Evolutionary conservation across 2,888 invertebrate genomes (phyloP).

Genomic region (Beris morrisii): DNA sequence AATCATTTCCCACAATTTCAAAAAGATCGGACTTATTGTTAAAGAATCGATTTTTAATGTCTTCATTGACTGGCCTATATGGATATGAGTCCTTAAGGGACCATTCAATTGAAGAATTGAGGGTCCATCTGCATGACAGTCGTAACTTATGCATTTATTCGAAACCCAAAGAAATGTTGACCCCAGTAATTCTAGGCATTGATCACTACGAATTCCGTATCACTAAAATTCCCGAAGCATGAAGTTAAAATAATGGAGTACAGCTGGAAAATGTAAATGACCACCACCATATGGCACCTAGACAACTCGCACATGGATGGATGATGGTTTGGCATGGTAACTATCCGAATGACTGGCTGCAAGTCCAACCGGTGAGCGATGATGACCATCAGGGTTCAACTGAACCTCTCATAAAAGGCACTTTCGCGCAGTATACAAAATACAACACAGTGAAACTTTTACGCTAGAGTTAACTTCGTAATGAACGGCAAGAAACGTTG

Average conservation of each 20-base stretch:
- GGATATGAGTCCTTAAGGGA: background rate
- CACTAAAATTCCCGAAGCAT: background rate
- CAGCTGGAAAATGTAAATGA: slow-evolving; percentile 1
- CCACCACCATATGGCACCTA: slow-evolving; percentile 5
- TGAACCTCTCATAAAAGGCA: no score
- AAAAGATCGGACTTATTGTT: no score
- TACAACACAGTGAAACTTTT: background rate
- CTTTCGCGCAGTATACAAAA: background rate
- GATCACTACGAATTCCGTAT: no score
- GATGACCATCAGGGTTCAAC: no score
- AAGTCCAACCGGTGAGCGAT: background rate
- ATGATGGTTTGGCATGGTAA: background rate
- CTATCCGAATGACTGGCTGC: background rate
- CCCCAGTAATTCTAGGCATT: no score
- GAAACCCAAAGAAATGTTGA: no score
- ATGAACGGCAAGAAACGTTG: background rate
- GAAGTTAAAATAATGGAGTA: slow-evolving; percentile 1
- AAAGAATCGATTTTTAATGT: no score
- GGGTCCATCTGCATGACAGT: no score
- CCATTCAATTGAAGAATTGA: background rate
- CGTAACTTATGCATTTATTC: no score
- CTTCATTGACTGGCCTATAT: no score
- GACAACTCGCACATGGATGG: background rate
- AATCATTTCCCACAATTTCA: no score
- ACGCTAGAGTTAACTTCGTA: slow-evolving; percentile 4